These are phyloP conservation scores for Phthorimaea operculella DNA, from an alignment of 1,140 invertebrate species.

Conservation along the genomic window DNA sequence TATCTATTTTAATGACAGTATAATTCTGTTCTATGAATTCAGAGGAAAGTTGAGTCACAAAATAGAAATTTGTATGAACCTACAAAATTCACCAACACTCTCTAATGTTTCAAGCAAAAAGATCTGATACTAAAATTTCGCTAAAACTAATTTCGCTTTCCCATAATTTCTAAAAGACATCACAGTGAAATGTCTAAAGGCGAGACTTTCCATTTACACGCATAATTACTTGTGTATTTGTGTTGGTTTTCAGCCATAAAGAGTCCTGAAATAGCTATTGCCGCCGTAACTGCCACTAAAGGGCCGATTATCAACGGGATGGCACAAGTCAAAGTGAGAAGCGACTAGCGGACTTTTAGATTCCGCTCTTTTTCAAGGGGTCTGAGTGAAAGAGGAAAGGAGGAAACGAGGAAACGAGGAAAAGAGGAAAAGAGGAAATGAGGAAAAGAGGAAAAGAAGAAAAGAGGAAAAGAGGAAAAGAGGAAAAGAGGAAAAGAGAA, in stretches of 20 bases:
- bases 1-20: too few relatives aligned
- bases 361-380: too few relatives aligned
- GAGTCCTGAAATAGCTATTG: slow-evolving; percentile 32
- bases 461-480: too few relatives aligned
- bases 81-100: too few relatives aligned
- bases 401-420: too few relatives aligned
- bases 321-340: slow-evolving; percentile 16
- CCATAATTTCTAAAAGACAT: neutral
- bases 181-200: neutral
- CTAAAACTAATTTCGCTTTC: neutral
- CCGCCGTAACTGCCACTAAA: slow-evolving; percentile 35
- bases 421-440: too few relatives aligned
- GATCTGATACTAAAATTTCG: neutral
- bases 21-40: too few relatives aligned
- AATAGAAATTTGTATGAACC: too few relatives aligned
- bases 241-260: slow-evolving; percentile 30
- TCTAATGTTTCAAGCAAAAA: neutral
- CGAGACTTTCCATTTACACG: slow-evolving; percentile 26
- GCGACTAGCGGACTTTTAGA: neutral
- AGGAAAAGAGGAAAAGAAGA: too few relatives aligned
- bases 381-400: too few relatives aligned
- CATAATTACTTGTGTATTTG: slow-evolving; percentile 39
- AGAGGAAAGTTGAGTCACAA: too few relatives aligned
- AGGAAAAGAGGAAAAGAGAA: too few relatives aligned
- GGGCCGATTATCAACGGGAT: slow-evolving; percentile 34